Percentiles rank a stretch among this genome's conserved stretches.
phyloP scores from a whole-genome alignment of 1,140 invertebrate species.

The Dendroctonus ponderosae region DNA sequence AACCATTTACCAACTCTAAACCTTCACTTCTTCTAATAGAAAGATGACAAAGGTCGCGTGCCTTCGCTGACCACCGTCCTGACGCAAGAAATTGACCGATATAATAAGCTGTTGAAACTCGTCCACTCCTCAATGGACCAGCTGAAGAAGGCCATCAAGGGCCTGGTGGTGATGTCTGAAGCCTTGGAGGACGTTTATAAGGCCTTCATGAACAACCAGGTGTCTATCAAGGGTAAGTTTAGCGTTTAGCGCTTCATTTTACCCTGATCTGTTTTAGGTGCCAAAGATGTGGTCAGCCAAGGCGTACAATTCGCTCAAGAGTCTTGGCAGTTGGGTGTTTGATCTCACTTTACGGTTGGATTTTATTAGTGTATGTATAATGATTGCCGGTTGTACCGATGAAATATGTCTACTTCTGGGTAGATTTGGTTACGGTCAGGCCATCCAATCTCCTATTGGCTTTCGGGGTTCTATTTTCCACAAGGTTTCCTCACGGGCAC shows the following conservation, averaged over 20 bases:
- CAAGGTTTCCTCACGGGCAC: conserved; percentile 87
- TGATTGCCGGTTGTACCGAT: conserved; percentile 18
- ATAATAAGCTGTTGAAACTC: conserved; percentile 71
- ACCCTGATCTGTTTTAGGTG: conserved; percentile 53
- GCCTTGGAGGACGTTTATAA: conserved; percentile 76
- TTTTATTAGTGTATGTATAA: conserved; percentile 64
- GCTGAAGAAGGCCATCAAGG: conserved; percentile 81
- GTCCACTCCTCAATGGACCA: conserved; percentile 71
- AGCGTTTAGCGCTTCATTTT: too few species aligned
- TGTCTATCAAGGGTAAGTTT: conserved; percentile 40
- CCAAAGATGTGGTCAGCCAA: conserved; percentile 78
- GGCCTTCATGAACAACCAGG: conserved; percentile 73
- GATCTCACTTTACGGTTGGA: conserved; percentile 76
- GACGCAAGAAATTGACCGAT: conserved; percentile 81
- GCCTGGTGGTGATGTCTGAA: conserved; percentile 86
- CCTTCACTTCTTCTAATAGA: conserved; percentile 49
- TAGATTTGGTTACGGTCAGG: conserved; percentile 71
- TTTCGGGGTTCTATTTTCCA: conserved; percentile 88
- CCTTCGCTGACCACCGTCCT: conserved; percentile 81
- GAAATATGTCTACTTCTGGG: conserved; percentile 23
- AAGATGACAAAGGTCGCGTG: conserved; percentile 66
- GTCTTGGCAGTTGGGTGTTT: conserved; percentile 76
- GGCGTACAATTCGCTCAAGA: conserved; percentile 84
- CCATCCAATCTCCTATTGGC: conserved; percentile 79
- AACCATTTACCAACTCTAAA: neutral